Conservation (phyloP, 23 tunicate genomes). For the Pegea sp. region DNA sequence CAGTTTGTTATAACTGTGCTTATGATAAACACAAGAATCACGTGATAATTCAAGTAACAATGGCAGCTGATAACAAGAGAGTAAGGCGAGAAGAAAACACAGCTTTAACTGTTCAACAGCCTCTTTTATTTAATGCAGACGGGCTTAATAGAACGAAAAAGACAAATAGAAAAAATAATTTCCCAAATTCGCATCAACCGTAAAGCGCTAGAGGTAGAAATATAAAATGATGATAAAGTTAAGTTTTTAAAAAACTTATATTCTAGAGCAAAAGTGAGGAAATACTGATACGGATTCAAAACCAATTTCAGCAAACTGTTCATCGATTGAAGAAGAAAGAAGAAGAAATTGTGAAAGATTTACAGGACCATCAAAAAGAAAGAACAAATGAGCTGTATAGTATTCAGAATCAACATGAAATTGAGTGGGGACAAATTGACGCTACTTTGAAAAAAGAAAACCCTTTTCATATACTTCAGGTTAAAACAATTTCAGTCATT, state of each 20-base stretch:
- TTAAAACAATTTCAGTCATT: too few relatives aligned
- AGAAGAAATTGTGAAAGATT: conserved; percentile 41
- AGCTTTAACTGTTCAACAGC: too few relatives aligned
- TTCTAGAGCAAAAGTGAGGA: conserved; percentile 10
- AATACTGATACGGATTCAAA: conserved; percentile 35
- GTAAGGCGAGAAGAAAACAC: too few relatives aligned
- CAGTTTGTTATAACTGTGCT: conserved; percentile 80
- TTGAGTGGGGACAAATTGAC: conserved; percentile 83
- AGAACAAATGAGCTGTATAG: conserved; percentile 21
- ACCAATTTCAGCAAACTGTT: conserved; percentile 47
- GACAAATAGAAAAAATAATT: conserved; percentile 55
- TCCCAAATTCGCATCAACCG: conserved; percentile 64
- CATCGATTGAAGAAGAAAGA: conserved; percentile 43
- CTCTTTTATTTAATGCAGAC: too few relatives aligned
- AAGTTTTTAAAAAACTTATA: neutral
- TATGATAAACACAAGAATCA: conserved; percentile 73
- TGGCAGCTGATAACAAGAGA: conserved; percentile 35
- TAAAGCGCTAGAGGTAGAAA: conserved; percentile 38
- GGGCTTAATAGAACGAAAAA: conserved; percentile 45
- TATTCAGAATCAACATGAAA: conserved; percentile 62
- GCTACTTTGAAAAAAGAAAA: conserved; percentile 60
- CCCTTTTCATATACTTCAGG: too few relatives aligned
- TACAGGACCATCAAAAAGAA: conserved; percentile 26
- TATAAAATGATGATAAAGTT: too few relatives aligned
- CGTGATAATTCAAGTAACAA: conserved; percentile 29